Conservation (phyloP, 2,797 vertebrate genomes). For the Lepilemur ruficaudatus region DNA sequence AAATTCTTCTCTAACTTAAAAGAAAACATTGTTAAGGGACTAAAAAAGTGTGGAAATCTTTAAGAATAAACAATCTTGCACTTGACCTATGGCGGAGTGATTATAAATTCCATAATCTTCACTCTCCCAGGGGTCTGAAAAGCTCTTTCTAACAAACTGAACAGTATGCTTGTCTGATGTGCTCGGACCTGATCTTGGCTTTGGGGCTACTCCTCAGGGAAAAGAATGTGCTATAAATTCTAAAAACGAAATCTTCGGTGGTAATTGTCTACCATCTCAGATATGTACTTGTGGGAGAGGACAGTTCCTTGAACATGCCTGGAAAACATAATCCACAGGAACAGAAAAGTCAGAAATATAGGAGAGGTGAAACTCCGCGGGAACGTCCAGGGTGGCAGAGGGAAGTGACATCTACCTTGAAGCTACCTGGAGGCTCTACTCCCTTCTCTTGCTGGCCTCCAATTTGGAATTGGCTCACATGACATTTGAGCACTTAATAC, state of each 20-base stretch:
- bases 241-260: not conserved
- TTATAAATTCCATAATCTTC: too few species aligned
- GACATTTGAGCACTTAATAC: too few species aligned
- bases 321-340: not conserved
- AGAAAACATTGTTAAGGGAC: not conserved
- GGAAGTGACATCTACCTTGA: accelerated
- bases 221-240: not conserved
- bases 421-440: accelerated
- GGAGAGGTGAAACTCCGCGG: not conserved
- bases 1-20: not conserved
- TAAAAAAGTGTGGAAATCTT: not conserved
- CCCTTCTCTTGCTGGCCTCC: not conserved
- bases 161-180: not conserved
- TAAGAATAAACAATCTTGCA: not conserved
- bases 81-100: accelerated
- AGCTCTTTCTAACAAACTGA: not conserved
- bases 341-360: not conserved
- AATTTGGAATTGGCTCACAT: accelerated
- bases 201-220: too few species aligned
- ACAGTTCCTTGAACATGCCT: not conserved
- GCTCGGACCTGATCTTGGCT: not conserved
- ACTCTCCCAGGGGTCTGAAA: not conserved
- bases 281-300: not conserved
- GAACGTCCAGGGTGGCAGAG: accelerated
- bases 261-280: not conserved